Evolutionary conservation across 2,113 vertebrate genomes (phyloP), one percentile per base, ranked within the genome.

Genomic region (Terrapene triunguis): DNA sequence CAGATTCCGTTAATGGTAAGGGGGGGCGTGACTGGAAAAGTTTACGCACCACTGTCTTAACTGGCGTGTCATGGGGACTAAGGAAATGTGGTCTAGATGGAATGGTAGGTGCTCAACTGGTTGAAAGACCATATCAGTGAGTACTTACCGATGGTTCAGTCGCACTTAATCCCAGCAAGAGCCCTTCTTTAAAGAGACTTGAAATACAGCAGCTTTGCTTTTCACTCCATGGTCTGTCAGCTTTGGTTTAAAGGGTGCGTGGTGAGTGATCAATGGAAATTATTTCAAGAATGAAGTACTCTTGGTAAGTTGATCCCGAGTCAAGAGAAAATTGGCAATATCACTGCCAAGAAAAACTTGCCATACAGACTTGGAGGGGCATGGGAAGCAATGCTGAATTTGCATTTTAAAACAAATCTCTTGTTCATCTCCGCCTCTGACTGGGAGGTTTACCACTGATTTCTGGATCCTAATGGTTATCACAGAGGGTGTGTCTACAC

Each of bases 241-340:
- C 96, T 95, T 97, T 92, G 94, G 91, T 93, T 87, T 89, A 92
- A 95, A 89, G 19, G 69, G 81, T 65, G 76, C 80, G 42, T 79
- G 90, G 62, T 96, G 88, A 98, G 92, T 97, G 92, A 97, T 96
- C 90, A 96, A 96, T 95, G 97, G 96, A 97, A 98, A 96, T 94
- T 89, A 59, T 97, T 83, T 90, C 44, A 1, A 54, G 95, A 84
- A 87, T 96, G 97, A 96, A 97, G 86, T 92, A 79, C 94, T 97
- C 95, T 87, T 94, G 92, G 94, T 98, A 96, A 94, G 96, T 97
- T 94, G 95, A 98, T 97, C 96, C 55, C 93, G 90, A 92, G 42
- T 83, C 89, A 85, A 84, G 96, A 97, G 95, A 94, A 91, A 96
- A 96, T 96, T 94, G 55, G 90, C 89, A 93, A 89, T 79, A 72